Evolutionary conservation across 2,113 vertebrate species (phyloP).

Genomic region (Mobula hypostoma): DNA sequence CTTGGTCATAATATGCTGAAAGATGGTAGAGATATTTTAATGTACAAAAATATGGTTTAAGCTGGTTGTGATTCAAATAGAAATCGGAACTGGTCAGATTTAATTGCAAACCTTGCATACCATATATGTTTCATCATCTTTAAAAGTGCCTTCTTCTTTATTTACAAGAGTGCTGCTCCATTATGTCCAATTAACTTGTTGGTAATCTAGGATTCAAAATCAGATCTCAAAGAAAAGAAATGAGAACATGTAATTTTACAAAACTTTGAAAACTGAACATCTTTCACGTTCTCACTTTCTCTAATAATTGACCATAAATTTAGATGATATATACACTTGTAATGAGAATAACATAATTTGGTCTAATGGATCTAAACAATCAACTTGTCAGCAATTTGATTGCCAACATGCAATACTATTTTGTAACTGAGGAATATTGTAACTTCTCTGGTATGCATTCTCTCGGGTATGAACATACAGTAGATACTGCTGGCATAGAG

Average conservation of each 20-base stretch:
- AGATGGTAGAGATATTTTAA: background rate
- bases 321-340: background rate
- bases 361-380: background rate
- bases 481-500: background rate
- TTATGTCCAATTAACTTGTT: background rate
- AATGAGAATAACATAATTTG: background rate
- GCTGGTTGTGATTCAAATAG: background rate
- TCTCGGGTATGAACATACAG: background rate
- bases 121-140: background rate
- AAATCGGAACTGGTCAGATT: background rate
- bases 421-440: background rate
- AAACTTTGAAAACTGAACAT: background rate
- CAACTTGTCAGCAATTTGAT: background rate
- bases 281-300: background rate
- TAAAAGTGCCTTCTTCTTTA: background rate
- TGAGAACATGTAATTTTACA: background rate
- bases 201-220: background rate
- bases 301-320: background rate
- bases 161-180: background rate
- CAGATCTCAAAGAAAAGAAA: background rate
- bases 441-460: background rate
- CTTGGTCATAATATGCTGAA: background rate
- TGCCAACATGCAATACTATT: background rate
- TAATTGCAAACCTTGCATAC: background rate
- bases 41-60: background rate